Percentiles rank a stretch among this genome's conserved stretches.
Evolutionary conservation across 1,140 invertebrate species (phyloP).

Genomic region (Trichogramma pretiosum): DNA sequence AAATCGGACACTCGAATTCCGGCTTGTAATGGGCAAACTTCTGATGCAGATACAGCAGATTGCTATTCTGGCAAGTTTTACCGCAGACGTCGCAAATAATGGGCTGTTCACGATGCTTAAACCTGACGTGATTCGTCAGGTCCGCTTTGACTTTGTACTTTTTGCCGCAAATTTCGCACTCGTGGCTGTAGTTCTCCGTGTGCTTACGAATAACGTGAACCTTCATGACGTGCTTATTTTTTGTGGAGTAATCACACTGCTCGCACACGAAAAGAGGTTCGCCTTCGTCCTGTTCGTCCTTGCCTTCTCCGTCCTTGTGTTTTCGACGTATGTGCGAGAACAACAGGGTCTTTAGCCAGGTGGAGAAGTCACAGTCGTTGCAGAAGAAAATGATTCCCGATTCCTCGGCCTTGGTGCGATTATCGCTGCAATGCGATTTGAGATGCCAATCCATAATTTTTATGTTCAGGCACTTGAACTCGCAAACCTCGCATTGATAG

Average conservation of each 20-base stretch:
- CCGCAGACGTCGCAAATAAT: slow-evolving; percentile 61
- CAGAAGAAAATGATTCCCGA: slow-evolving; percentile 25
- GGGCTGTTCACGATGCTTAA: slow-evolving; percentile 53
- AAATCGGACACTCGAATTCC: slow-evolving; percentile 39
- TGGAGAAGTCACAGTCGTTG: slow-evolving; percentile 36
- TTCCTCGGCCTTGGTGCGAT: slow-evolving; percentile 19
- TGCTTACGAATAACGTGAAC: slow-evolving; percentile 40
- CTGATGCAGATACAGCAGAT: slow-evolving; percentile 41
- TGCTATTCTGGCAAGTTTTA: slow-evolving; percentile 46
- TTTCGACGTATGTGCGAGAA: slow-evolving; percentile 39
- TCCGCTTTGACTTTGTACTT: slow-evolving; percentile 49
- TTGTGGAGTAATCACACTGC: slow-evolving; percentile 40
- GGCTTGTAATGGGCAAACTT: slow-evolving; percentile 44
- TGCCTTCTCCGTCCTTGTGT: slow-evolving; percentile 26
- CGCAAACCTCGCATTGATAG: slow-evolving; percentile 25
- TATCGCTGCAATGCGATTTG: slow-evolving; percentile 43
- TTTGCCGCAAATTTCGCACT: slow-evolving; percentile 50
- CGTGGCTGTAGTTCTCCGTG: slow-evolving; percentile 40
- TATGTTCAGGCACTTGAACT: slow-evolving; percentile 46
- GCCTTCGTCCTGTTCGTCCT: slow-evolving; percentile 6
- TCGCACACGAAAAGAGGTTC: slow-evolving; percentile 27
- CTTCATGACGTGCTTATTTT: slow-evolving; percentile 42
- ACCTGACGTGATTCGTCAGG: slow-evolving; percentile 56
- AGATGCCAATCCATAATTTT: slow-evolving; percentile 47
- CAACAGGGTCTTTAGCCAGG: slow-evolving; percentile 32